Evolutionary conservation across 2,797 vertebrate species (phyloP).

Genomic region (Enteromius paludinosus): DNA sequence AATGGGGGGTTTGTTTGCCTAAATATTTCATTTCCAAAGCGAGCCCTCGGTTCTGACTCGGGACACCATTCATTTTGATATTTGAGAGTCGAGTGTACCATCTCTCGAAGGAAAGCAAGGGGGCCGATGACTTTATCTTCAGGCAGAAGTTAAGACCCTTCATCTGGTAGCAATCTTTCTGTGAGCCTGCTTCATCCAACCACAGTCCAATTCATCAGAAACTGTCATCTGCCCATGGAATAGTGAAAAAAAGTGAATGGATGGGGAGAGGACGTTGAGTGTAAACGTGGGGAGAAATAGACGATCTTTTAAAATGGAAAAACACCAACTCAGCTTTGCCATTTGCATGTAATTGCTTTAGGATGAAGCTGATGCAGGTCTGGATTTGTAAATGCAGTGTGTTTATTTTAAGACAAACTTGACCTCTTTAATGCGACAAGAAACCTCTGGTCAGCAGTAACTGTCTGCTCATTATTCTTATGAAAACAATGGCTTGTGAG

Average conservation of each 20-base stretch:
- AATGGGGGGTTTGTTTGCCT: slow-evolving; percentile 43
- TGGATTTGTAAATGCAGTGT: slow-evolving; percentile 49
- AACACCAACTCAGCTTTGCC: slow-evolving; percentile 70
- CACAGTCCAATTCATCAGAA: slow-evolving; percentile 81
- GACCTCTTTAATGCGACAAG: slow-evolving; percentile 64
- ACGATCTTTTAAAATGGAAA: slow-evolving; percentile 80
- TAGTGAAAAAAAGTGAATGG: slow-evolving; percentile 65
- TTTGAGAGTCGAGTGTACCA: slow-evolving; percentile 45
- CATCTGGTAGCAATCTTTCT: slow-evolving; percentile 84
- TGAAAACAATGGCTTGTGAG: slow-evolving; percentile 69
- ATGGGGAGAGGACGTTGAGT: slow-evolving; percentile 43
- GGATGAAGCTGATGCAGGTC: slow-evolving; percentile 53
- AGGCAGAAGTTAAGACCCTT: slow-evolving; percentile 76
- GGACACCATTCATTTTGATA: slow-evolving; percentile 60
- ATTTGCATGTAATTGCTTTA: slow-evolving; percentile 73
- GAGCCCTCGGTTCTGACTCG: slow-evolving; percentile 51
- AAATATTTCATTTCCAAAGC: slow-evolving; percentile 47
- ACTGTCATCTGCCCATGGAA: slow-evolving; percentile 74
- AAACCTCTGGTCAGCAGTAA: slow-evolving; percentile 60
- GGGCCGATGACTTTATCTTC: slow-evolving; percentile 43
- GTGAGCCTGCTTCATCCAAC: slow-evolving; percentile 74
- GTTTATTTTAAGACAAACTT: slow-evolving; percentile 70
- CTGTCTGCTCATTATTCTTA: slow-evolving; percentile 66
- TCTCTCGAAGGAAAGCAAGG: slow-evolving; percentile 39
- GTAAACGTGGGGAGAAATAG: slow-evolving; percentile 66